Percentiles rank a stretch among this genome's conserved stretches.
Conservation (phyloP, 2,113 vertebrate species). For the Crypturellus undulatus region DNA sequence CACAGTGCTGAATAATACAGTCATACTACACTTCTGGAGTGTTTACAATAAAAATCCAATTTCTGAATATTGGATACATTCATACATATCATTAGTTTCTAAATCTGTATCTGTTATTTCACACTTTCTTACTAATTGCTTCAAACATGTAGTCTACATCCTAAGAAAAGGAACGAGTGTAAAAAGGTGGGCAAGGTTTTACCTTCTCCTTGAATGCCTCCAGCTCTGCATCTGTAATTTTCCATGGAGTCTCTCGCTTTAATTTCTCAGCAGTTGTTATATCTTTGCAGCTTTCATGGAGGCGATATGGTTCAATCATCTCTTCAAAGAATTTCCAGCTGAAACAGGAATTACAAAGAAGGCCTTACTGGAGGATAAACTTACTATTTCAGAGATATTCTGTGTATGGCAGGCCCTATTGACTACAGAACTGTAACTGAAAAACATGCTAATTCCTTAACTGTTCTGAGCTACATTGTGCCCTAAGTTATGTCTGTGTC, state of each 20-base stretch:
- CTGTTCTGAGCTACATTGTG: neutral
- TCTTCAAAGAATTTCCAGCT: slow-evolving; percentile 94
- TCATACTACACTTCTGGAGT: neutral
- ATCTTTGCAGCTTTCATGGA: slow-evolving; percentile 90
- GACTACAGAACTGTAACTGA: slow-evolving; percentile 46
- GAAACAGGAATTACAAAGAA: slow-evolving; percentile 76
- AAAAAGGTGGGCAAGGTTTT: slow-evolving; percentile 40
- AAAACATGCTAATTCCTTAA: slow-evolving; percentile 58
- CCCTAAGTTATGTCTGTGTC: neutral
- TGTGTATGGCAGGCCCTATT: slow-evolving; percentile 2
- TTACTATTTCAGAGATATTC: slow-evolving; percentile 64
- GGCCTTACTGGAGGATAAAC: slow-evolving; percentile 68
- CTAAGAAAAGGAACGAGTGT: slow-evolving; percentile 17
- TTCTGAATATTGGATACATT: slow-evolving; percentile 18
- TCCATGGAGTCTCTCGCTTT: slow-evolving; percentile 89
- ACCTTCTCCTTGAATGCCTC: slow-evolving; percentile 94
- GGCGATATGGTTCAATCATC: slow-evolving; percentile 94
- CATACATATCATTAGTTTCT: neutral
- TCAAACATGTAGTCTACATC: slow-evolving; percentile 11
- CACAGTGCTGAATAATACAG: neutral
- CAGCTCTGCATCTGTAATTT: slow-evolving; percentile 94
- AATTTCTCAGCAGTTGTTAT: slow-evolving; percentile 85
- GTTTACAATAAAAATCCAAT: slow-evolving; percentile 7
- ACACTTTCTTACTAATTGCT: slow-evolving; percentile 22
- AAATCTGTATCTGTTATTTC: neutral